Evolutionary conservation across 2,888 invertebrate genomes (phyloP), one percentile per base, ranked within the genome.

Genomic region (Hololepta plana): DNA sequence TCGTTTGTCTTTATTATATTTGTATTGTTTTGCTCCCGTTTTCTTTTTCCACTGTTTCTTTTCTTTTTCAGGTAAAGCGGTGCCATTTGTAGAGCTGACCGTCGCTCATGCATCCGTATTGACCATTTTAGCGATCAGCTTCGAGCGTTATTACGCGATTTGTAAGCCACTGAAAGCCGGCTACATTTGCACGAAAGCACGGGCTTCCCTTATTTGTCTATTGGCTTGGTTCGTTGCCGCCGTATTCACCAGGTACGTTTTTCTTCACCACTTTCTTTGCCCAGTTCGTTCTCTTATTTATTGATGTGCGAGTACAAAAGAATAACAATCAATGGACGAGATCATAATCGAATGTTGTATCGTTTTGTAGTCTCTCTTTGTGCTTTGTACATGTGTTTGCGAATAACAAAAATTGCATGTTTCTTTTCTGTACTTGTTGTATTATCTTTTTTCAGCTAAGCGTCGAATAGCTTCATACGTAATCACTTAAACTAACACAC

Each of bases 101-200:
- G 85, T 90, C 12, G 85, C 87, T 3, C 87, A 88, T 51, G 85
- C 88, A 13, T 88, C 88, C 17, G 87, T 88, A 3, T 62, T 91
- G 27, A 91, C 90, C 17, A 90, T 91, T 44, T 57, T 91, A 44
- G 90, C 88, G 31, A 91, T 91, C 53, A 85, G 85, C 47, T 84
- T 90, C 53, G 90, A 91, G 55, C 66, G 81, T 29, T 70, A 67
- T 49, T 66, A 67, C 51, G 90, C 90, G 36, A 88, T 91, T 49
- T 90, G 90, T 53, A 80, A 87, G 49, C 90, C 90, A 0, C 60
- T 91, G 27, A 72, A 81, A 41, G 88, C 85, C 3, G 82, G 84
- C 32, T 85, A 84, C 55, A 80, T 85, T 26, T 87, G 85, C 53
- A 87, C 85, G 15, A 84, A 82, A 55, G 70, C 82, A 6, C 60